These are phyloP conservation scores for Stomorhina lunata DNA, from an alignment of 2,888 invertebrate species.

Conservation along the genomic window DNA sequence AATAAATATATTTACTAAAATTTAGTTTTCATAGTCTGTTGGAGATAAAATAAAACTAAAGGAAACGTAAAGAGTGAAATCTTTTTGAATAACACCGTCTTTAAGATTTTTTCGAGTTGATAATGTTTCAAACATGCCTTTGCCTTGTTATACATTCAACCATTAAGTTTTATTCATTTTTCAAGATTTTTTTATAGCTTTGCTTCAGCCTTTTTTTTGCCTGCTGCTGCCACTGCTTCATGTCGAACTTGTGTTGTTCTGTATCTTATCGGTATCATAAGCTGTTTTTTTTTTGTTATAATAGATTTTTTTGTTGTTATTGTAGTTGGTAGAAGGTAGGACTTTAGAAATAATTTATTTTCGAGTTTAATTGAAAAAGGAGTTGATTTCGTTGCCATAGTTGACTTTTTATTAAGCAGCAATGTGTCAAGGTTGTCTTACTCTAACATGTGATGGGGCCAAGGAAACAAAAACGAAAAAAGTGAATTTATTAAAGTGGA, in stretches of 20 bases:
- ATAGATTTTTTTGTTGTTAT: constrained; percentile 25
- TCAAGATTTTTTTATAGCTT: neutral
- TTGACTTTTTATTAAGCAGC: constrained; percentile 47
- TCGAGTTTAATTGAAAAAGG: constrained; percentile 61
- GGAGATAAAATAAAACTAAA: constrained; percentile 31
- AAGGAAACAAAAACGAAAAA: constrained; percentile 17
- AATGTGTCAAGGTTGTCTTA: constrained; percentile 63
- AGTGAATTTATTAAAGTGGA: constrained; percentile 21
- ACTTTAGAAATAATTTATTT: constrained; percentile 57
- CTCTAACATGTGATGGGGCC: neutral
- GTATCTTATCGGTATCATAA: constrained; percentile 43
- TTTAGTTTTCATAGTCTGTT: constrained; percentile 53
- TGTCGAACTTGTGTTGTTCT: constrained; percentile 35
- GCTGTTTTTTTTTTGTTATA: constrained; percentile 37
- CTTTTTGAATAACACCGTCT: constrained; percentile 60
- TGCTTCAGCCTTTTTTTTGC: neutral
- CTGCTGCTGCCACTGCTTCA: neutral
- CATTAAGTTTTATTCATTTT: constrained; percentile 22
- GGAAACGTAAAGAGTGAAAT: constrained; percentile 23
- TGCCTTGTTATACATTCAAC: constrained; percentile 40
- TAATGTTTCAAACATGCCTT: constrained; percentile 61
- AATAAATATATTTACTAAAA: neutral
- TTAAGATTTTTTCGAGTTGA: constrained; percentile 56
- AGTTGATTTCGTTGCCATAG: constrained; percentile 38
- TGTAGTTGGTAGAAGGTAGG: neutral